phyloP scores from a whole-genome alignment of 92 coral and sea anemone species.

The Chrysogorgia sp. region DNA sequence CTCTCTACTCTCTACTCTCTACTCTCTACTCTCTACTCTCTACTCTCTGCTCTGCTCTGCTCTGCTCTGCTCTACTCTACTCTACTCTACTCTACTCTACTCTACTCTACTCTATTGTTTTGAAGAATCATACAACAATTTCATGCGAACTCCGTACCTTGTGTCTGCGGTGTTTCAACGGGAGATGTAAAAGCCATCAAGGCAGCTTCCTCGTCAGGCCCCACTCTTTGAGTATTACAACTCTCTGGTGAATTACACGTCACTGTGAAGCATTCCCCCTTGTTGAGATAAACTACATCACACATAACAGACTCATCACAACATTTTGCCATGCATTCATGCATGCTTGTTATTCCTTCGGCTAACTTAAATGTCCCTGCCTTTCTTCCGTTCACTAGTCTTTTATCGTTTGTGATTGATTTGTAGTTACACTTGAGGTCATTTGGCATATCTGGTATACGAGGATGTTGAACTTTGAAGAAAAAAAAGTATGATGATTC shows the following conservation, averaged over 20 bases:
- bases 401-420: slow-evolving; percentile 80
- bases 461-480: slow-evolving; percentile 63
- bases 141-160: slow-evolving; percentile 8
- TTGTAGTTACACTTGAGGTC: slow-evolving; percentile 77
- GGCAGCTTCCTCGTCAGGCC: background rate
- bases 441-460: slow-evolving; percentile 74
- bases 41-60: too few relatives aligned
- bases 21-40: too few relatives aligned
- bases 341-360: slow-evolving; percentile 73
- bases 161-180: slow-evolving; percentile 1
- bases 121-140: background rate
- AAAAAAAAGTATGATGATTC: background rate
- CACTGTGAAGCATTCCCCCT: slow-evolving; percentile 81
- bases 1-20: too few relatives aligned
- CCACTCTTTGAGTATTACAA: slow-evolving; percentile 5
- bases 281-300: slow-evolving; percentile 75
- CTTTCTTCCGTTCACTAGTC: slow-evolving; percentile 60
- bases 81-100: too few relatives aligned
- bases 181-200: slow-evolving; percentile 43
- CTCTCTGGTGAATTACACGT: slow-evolving; percentile 68
- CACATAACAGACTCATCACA: slow-evolving; percentile 77
- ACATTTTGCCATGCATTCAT: slow-evolving; percentile 84
- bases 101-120: background rate
- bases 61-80: too few relatives aligned
- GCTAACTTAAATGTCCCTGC: slow-evolving; percentile 73